A percentile compares a stretch with the other conserved stretches of the same genome.
Evolutionary conservation across 2,797 vertebrate species (phyloP).

Genomic region (Cossypha heuglini): DNA sequence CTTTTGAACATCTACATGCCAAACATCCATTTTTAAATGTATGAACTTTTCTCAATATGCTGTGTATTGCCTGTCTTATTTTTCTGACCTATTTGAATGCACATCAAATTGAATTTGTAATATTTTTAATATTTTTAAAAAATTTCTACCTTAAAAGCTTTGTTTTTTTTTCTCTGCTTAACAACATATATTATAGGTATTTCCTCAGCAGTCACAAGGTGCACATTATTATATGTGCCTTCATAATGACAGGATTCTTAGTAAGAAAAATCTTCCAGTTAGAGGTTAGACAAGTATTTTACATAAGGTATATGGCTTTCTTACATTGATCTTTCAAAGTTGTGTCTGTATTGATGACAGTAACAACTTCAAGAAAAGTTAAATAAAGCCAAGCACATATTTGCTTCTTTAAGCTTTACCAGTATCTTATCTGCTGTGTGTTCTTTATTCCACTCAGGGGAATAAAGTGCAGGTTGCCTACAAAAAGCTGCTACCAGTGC

Average conservation of each 20-base stretch:
- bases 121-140: not conserved
- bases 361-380: not conserved
- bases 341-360: not conserved
- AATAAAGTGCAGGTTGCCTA: not conserved
- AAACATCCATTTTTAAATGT: not conserved
- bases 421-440: not conserved
- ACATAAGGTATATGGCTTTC: not conserved
- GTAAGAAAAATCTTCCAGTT: not conserved
- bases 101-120: not conserved
- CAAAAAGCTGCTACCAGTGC: not conserved
- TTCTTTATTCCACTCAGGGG: not conserved
- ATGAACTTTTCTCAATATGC: not conserved
- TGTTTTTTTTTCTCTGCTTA: not conserved
- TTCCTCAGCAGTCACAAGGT: not conserved
- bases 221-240: not conserved
- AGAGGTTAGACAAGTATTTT: not conserved
- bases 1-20: not conserved
- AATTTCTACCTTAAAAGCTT: not conserved
- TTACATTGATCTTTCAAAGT: not conserved
- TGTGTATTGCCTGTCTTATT: not conserved
- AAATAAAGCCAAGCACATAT: not conserved
- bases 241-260: not conserved
- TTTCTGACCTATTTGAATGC: not conserved
- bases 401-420: not conserved
- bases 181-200: not conserved